phyloP scores from a whole-genome alignment of 2,113 vertebrate species.

The Madoqua kirkii region DNA sequence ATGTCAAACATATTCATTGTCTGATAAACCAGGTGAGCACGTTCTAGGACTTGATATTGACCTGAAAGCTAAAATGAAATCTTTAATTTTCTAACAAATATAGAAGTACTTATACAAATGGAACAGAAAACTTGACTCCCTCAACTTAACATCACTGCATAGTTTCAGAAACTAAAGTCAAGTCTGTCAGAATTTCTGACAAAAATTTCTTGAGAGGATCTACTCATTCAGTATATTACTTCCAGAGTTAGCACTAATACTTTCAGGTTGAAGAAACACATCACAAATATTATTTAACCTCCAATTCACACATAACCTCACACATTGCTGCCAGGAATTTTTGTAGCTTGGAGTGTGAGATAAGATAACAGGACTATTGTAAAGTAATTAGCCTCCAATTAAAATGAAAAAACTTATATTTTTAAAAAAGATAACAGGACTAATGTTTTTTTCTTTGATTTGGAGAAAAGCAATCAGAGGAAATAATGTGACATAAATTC shows the following conservation, averaged over 20 bases:
- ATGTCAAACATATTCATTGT: not conserved
- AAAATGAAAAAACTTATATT: too few species aligned
- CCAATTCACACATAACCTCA: not conserved
- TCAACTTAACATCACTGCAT: not conserved
- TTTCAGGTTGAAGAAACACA: not conserved
- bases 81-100: not conserved
- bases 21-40: not conserved
- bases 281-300: not conserved
- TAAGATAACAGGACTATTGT: not conserved
- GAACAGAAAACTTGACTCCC: not conserved
- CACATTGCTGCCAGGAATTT: not conserved
- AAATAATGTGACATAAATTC: not conserved
- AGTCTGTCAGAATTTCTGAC: not conserved
- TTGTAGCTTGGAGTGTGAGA: not conserved
- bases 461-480: not conserved
- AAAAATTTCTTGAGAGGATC: not conserved
- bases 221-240: not conserved
- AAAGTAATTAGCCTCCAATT: too few species aligned
- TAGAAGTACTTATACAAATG: not conserved
- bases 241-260: not conserved
- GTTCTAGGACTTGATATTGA: not conserved
- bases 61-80: not conserved
- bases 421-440: not conserved
- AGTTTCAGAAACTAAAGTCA: not conserved
- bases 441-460: not conserved